Evolutionary conservation across 1,140 invertebrate genomes (phyloP).

Genomic region (Phenacoccus solenopsis): DNA sequence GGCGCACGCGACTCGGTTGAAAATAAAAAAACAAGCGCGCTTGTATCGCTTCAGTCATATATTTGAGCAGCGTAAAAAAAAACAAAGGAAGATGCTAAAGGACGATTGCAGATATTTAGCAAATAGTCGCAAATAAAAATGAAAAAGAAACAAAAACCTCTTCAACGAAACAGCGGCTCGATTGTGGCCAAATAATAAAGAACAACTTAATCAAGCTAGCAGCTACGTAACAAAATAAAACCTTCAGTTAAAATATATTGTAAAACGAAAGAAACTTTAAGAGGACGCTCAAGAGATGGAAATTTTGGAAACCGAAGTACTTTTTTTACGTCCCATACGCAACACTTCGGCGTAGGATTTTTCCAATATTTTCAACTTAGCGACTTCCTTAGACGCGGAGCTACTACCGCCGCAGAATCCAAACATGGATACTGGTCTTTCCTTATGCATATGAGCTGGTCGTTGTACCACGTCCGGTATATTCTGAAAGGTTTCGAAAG

Average conservation of each 20-base stretch:
- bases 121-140: not conserved
- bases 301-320: not conserved
- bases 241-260: too few relatives aligned
- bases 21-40: too few relatives aligned
- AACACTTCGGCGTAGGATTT: conserved; percentile 71
- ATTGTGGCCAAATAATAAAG: too few relatives aligned
- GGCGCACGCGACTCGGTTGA: too few relatives aligned
- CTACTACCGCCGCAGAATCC: not conserved
- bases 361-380: conserved; percentile 62
- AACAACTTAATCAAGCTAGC: too few relatives aligned
- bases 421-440: not conserved
- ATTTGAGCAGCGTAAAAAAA: too few relatives aligned
- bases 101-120: too few relatives aligned
- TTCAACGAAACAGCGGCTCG: not conserved
- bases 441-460: not conserved
- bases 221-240: too few relatives aligned
- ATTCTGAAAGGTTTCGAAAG: not conserved
- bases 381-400: conserved; percentile 55
- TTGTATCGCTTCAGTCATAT: too few relatives aligned
- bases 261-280: too few relatives aligned
- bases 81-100: too few relatives aligned
- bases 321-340: conserved; percentile 31
- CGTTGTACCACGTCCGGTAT: not conserved
- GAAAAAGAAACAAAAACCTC: not conserved
- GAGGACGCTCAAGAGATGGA: too few relatives aligned